Conservation (phyloP, 2,113 vertebrate genomes). For the Anarrhichthys ocellatus region DNA sequence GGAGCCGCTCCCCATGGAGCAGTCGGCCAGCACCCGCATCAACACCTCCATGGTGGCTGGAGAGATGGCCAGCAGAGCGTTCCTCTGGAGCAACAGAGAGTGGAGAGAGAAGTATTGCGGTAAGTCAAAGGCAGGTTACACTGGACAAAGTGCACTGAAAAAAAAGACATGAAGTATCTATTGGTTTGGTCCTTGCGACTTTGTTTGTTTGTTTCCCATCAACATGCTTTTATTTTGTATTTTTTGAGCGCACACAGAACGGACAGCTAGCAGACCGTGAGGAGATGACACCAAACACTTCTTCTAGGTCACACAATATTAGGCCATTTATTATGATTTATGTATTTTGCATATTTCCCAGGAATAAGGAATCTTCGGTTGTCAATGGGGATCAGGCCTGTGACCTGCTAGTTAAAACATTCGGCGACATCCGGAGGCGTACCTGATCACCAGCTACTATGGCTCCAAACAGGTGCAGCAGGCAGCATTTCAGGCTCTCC, state of each 20-base stretch:
- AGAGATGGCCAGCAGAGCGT: conserved; percentile 95
- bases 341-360: background rate
- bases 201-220: no score
- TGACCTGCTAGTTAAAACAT: background rate
- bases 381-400: background rate
- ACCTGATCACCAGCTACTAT: conserved; percentile 97
- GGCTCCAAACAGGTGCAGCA: conserved; percentile 97
- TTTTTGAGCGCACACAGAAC: no score
- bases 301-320: background rate
- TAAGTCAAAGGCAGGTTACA: background rate
- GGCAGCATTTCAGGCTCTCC: conserved; percentile 95
- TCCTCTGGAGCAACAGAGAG: conserved; percentile 81
- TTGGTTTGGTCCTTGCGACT: no score
- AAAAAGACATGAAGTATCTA: no score
- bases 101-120: background rate
- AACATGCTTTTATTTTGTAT: no score
- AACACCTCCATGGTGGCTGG: conserved; percentile 98
- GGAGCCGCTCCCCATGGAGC: conserved; percentile 77
- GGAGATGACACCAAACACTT: no score
- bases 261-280: no score
- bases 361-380: background rate
- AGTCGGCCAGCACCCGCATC: conserved; percentile 93
- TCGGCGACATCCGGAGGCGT: conserved; percentile 44
- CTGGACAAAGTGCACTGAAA: background rate
- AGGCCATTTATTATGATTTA: background rate